Base-by-base conservation (phyloP, 2,797 vertebrate species). In the Hozukius guyotensis region DNA sequence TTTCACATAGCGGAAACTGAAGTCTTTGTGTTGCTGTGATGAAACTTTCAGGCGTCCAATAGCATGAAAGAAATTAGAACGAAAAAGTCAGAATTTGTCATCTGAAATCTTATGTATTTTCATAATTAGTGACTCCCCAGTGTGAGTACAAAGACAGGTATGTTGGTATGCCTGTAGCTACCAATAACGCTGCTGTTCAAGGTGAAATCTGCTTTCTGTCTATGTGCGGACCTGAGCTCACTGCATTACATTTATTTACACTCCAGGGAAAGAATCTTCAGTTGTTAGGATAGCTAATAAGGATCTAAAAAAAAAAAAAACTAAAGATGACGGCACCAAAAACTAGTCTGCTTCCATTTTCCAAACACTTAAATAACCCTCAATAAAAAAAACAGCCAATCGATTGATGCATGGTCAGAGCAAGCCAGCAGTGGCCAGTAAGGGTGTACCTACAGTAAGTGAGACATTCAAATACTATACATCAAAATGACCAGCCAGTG, bases 401-500 rank as follows among this genome's bases (percentile, higher is more conserved):
- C n/a, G 24, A 72, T 24, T 22, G 20, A 59, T 68, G 31, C 60
- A 6, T 36, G 25, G 63, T 38, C 38, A 42, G 56, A 61, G 63
- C 31, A 5, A 1, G 57, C 36, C 55, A 56, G 70, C 22, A 8
- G 52, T 52, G 56, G 25, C 68, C 78, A 75, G 78, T 49, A 8
- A 25, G 72, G 29, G 56, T 31, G 27, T 20, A 20, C 9, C 31
- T n/a, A 46, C 2, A 29, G 31, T 49, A 63, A 68, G 34, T 22
- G 3, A 78, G 62, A 11, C 22, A 61, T 32, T 78, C 34, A 55
- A 22, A 61, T 52, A 27, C n/a, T 64, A 52, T 67, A 61, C 18
- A 68, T 81, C 38, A 66, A 31, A 55, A 78, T 69, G 67, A 82
- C 16, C 59, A 22, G 68, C 4, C 57, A 25, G 62, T 20, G 60